phyloP scores from a whole-genome alignment of 2,113 vertebrate species.

The Elanoides forficatus region DNA sequence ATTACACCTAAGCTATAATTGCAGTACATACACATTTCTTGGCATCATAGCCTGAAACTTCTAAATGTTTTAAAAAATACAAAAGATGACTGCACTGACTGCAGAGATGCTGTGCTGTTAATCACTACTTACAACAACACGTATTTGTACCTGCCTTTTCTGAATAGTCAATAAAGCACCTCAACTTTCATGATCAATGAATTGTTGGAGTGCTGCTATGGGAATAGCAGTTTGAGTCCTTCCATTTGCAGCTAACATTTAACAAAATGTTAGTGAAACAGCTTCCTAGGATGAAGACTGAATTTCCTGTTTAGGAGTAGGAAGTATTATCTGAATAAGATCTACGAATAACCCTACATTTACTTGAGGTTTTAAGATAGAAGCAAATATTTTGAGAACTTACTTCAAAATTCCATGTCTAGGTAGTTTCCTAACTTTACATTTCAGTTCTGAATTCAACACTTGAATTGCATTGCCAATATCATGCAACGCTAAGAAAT shows the following conservation, averaged over 20 bases:
- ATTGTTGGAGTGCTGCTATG: neutral
- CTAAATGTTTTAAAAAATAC: neutral
- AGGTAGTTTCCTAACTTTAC: neutral
- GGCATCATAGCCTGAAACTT: neutral
- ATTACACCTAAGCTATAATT: neutral
- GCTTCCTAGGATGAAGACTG: neutral
- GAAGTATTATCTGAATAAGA: neutral
- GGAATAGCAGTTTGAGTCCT: neutral
- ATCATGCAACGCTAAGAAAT: neutral
- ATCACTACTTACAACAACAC: fast-evolving
- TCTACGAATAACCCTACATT: neutral
- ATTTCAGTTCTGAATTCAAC: neutral
- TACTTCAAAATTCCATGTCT: neutral
- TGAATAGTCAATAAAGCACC: neutral
- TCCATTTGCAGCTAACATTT: neutral
- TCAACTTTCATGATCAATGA: fast-evolving
- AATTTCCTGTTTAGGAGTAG: neutral
- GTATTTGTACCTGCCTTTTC: neutral
- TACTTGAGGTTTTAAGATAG: neutral
- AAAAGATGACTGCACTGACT: neutral
- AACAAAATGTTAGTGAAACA: neutral
- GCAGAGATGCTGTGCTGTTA: neutral
- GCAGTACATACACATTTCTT: neutral
- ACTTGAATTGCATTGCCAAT: neutral
- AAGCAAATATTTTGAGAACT: neutral